Base-by-base conservation (phyloP, 2,113 vertebrate species). In the Osmerus eperlanus region DNA sequence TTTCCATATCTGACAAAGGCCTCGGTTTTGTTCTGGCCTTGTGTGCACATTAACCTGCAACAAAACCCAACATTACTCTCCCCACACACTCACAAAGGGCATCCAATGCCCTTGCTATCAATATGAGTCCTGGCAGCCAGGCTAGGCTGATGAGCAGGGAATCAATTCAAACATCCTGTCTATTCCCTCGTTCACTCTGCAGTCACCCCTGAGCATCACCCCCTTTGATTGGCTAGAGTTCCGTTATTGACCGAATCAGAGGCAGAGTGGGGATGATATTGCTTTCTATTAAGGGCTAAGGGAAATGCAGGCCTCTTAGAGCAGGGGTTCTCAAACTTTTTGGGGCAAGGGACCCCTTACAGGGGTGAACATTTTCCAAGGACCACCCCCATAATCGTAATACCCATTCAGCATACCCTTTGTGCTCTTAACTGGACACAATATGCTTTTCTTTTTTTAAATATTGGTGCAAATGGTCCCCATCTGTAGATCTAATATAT, bases 161-260 rank as follows among this genome's bases (percentile, higher is more conserved):
- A 89, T 89, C 87, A 78, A 89, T 89, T 77, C 68, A 65, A 77
- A 78, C 78, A 78, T 88, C 86, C 87, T 88, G 81, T 83, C 70
- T 81, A 81, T 58, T 66, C 81, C 72, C 76, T 84, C 79, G 65
- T 70, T 63, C 53, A 78, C 70, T 78, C 71, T 65, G 62, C 73
- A 74, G 74, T 47, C 64, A 65, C 54, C 77, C 60, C 74, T 25
- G 71, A 67, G 71, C 65, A 65, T 53, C 9, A 23, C 73, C 71
- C 69, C 52, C 77, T 64, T 68, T 32, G 80, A 81, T 85, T 60
- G 51, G 73, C 74, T 75, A 81, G 68, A 78, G 70, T 60, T 19
- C 70, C 74, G 62, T 81, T 83, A 84, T 52, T 83, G 79, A 81
- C 75, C 76, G 74, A 78, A 79, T 80, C 71, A 64, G 41, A 55